Evolutionary conservation across 2,113 vertebrate genomes (phyloP).

Genomic region (Oryzias curvinotus): DNA sequence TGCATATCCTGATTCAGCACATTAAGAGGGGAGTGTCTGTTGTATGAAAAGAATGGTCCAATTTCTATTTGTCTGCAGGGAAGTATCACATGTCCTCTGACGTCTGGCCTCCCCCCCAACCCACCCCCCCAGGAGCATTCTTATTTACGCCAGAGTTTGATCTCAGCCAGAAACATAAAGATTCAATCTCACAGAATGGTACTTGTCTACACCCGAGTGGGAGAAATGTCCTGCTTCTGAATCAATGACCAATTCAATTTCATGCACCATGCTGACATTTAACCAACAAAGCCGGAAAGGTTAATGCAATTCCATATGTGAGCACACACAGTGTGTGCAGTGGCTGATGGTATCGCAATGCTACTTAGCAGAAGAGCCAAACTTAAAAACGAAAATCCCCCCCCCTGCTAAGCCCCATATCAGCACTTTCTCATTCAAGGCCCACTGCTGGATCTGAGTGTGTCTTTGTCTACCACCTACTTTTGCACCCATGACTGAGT

Average conservation of each 20-base stretch:
- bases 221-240: conserved; percentile 59
- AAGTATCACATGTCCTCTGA: conserved; percentile 5
- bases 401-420: conserved; percentile 52
- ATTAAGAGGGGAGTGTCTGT: background rate
- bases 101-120: conserved; percentile 28
- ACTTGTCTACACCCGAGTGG: conserved; percentile 46
- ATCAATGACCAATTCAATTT: conserved; percentile 77
- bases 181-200: conserved; percentile 32
- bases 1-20: conserved; percentile 3
- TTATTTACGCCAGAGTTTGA: conserved; percentile 28
- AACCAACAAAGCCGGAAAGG: conserved; percentile 69
- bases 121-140: conserved; percentile 8
- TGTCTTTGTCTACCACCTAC: conserved; percentile 36
- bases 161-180: conserved; percentile 9
- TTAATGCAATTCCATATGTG: conserved; percentile 75
- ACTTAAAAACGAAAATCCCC: conserved; percentile 61
- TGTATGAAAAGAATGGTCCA: conserved; percentile 5
- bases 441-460: conserved; percentile 27
- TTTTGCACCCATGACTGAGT: conserved; percentile 27
- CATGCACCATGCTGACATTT: conserved; percentile 74
- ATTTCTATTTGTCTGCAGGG: conserved; percentile 11
- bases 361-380: conserved; percentile 64
- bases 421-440: conserved; percentile 50
- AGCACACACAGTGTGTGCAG: conserved; percentile 48
- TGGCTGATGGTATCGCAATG: conserved; percentile 62